These are phyloP conservation scores for Scaptomyza tumidula DNA, from an alignment of 2,888 invertebrate species.

Conservation along the genomic window DNA sequence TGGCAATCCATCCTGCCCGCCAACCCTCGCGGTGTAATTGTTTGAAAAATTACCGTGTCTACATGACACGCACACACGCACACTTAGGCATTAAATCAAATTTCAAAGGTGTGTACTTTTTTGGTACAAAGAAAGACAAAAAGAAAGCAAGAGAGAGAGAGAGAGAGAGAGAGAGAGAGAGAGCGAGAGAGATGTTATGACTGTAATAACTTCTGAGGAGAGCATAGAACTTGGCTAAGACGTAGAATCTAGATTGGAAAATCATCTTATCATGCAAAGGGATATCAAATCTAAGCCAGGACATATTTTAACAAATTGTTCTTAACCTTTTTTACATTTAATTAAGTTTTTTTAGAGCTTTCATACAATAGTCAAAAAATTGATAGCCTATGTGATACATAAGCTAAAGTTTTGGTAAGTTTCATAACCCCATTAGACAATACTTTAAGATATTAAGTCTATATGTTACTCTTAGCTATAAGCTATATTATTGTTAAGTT, in stretches of 20 bases:
- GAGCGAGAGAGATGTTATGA: neutral
- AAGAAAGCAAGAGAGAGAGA: neutral
- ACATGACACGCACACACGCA: conserved; percentile 74
- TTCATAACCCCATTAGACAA: too few species aligned
- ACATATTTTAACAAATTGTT: neutral
- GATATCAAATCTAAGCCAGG: neutral
- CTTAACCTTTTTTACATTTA: too few species aligned
- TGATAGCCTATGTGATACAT: too few species aligned
- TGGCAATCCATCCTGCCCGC: neutral
- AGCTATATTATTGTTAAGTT: too few species aligned
- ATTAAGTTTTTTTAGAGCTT: too few species aligned
- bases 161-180: neutral
- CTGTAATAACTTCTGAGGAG: neutral
- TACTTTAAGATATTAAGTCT: too few species aligned
- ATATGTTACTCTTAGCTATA: too few species aligned
- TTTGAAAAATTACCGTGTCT: conserved; percentile 78
- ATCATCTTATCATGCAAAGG: neutral
- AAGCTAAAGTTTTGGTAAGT: too few species aligned
- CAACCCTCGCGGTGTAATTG: conserved; percentile 59
- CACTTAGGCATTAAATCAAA: conserved; percentile 71
- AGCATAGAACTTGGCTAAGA: neutral
- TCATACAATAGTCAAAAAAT: too few species aligned
- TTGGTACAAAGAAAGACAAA: neutral
- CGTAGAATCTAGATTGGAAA: too few species aligned
- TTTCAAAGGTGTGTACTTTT: conserved; percentile 52